Percentiles rank a stretch among this genome's conserved stretches.
phyloP scores from a whole-genome alignment of 1,140 invertebrate genomes.

The Gonioctena quinquepunctata region DNA sequence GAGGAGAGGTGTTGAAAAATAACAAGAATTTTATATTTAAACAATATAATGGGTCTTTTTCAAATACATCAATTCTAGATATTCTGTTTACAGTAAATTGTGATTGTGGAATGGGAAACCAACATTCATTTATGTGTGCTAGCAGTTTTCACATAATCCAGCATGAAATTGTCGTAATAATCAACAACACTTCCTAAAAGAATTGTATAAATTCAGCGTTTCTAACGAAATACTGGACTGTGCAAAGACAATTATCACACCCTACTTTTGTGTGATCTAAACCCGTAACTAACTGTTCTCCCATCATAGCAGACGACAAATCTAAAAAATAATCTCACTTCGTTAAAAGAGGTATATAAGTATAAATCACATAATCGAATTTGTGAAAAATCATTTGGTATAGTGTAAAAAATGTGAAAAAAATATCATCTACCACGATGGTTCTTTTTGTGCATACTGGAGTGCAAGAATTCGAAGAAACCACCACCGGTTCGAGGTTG shows the following conservation, averaged over 20 bases:
- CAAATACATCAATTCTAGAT: conserved; percentile 38
- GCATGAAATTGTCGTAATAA: neutral
- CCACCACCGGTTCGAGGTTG: too few species aligned
- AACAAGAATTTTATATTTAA: conserved; percentile 20
- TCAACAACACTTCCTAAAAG: neutral
- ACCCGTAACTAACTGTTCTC: conserved; percentile 30
- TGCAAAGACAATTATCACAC: neutral
- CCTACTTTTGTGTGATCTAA: conserved; percentile 7
- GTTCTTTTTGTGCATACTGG: conserved; percentile 21
- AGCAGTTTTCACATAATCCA: neutral
- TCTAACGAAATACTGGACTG: neutral
- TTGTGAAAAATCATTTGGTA: conserved; percentile 30
- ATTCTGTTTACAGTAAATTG: conserved; percentile 29
- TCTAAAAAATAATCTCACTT: conserved; percentile 32
- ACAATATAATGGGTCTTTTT: conserved; percentile 40
- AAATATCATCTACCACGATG: conserved; percentile 33
- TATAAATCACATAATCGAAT: conserved; percentile 30
- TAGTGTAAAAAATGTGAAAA: conserved; percentile 25
- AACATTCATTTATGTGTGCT: conserved; percentile 25
- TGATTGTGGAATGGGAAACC: conserved; percentile 43
- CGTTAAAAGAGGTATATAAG: conserved; percentile 26
- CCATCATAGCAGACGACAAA: conserved; percentile 31
- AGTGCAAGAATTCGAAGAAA: conserved; percentile 3
- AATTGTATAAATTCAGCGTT: too few species aligned
- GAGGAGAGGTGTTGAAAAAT: neutral